Conservation (phyloP, 2,888 invertebrate species). For the Rambutsinella grinnellia region DNA sequence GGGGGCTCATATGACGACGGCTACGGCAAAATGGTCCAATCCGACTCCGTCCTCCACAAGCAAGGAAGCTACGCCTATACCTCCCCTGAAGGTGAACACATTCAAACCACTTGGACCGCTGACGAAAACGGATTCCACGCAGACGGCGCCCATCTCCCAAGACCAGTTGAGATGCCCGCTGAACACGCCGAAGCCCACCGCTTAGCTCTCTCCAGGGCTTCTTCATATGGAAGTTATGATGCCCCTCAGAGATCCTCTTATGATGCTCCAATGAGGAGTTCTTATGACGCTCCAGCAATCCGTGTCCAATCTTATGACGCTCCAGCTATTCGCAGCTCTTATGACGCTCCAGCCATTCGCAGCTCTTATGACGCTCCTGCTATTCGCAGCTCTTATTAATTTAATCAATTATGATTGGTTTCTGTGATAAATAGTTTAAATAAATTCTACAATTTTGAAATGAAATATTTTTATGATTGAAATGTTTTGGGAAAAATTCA, state of each 20-base stretch:
- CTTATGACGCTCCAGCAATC: too few relatives aligned
- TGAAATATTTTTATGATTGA: too few relatives aligned
- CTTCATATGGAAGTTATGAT: too few relatives aligned
- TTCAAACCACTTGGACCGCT: conserved; percentile 24
- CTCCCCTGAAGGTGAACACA: conserved; percentile 48
- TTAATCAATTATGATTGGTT: too few relatives aligned
- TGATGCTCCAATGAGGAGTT: conserved; percentile 2
- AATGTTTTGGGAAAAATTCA: too few relatives aligned
- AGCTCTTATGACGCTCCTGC: background rate
- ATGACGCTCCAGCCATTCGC: conserved; percentile 16
- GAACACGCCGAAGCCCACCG: conserved; percentile 45
- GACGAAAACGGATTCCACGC: conserved; percentile 50
- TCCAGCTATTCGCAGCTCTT: conserved; percentile 1
- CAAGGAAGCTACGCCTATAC: conserved; percentile 21
- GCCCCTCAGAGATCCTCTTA: too few relatives aligned
- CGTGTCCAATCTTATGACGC: too few relatives aligned
- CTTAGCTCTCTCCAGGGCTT: conserved; percentile 16
- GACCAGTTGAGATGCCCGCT: conserved; percentile 47
- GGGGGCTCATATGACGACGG: conserved; percentile 18
- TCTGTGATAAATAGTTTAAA: too few relatives aligned
- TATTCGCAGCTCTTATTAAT: background rate
- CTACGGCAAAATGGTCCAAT: conserved; percentile 6
- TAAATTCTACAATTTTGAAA: too few relatives aligned
- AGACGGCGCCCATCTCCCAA: conserved; percentile 38
- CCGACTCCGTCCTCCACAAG: background rate